These are phyloP conservation scores for Macropodus opercularis DNA, from an alignment of 2,797 vertebrate genomes.

Conservation along the genomic window DNA sequence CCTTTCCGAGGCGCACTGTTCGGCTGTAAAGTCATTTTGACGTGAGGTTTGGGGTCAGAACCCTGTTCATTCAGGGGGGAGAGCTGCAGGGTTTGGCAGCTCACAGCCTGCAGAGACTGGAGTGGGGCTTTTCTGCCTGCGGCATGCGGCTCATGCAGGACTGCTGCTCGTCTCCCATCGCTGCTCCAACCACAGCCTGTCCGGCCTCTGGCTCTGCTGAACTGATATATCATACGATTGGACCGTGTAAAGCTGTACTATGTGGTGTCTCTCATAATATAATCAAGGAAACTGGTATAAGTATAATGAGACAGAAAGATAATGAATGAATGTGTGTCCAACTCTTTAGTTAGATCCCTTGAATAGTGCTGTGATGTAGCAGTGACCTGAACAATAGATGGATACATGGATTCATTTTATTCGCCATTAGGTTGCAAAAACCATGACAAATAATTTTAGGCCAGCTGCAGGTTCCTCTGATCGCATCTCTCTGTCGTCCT, in stretches of 20 bases:
- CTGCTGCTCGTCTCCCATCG: constrained; percentile 57
- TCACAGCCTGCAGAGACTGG: constrained; percentile 58
- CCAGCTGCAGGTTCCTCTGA: too few relatives aligned
- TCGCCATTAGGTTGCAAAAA: too few relatives aligned
- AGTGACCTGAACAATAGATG: too few relatives aligned
- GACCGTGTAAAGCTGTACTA: too few relatives aligned
- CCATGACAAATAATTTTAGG: too few relatives aligned
- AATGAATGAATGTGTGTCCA: too few relatives aligned
- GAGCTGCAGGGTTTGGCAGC: constrained; percentile 54
- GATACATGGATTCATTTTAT: too few relatives aligned
- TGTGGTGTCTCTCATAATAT: neutral
- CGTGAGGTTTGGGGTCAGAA: constrained; percentile 67
- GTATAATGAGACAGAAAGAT: constrained; percentile 6
- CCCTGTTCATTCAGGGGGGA: constrained; percentile 37
- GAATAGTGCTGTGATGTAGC: too few relatives aligned
- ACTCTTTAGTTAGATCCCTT: too few relatives aligned
- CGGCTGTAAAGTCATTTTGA: constrained; percentile 81
- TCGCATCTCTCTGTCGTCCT: constrained; percentile 59
- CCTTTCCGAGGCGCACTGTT: constrained; percentile 65
- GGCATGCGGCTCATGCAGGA: constrained; percentile 59
- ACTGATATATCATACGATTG: too few relatives aligned
- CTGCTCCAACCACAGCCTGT: constrained; percentile 16
- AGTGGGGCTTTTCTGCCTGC: constrained; percentile 58
- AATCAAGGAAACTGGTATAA: neutral
- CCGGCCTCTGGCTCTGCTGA: too few relatives aligned